Base-by-base conservation (phyloP, 1,140 invertebrate species). In the Phortica variegata region DNA sequence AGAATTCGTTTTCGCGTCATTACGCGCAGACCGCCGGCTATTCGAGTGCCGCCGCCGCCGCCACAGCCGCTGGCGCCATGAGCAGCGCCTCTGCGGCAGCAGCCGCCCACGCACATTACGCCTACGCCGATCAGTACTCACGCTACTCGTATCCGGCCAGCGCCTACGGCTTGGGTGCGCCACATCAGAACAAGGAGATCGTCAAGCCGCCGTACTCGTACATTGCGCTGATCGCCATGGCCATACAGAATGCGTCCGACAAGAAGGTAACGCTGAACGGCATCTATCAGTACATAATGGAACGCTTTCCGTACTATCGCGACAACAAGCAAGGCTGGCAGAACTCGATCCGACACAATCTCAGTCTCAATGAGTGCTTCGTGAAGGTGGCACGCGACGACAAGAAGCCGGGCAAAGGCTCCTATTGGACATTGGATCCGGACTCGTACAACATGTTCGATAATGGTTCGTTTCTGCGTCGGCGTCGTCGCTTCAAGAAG, bases 281-380 rank as follows among this genome's bases (percentile, higher is more conserved):
- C 6, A 99, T 99, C 65, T 99, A 99, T 74, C 90, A 96, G 77
- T 98, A 95, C 73, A 99, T 99, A 52, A 98, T 98, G 89, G 94
- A 97, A 56, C 81, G 91, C 3, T 99, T 98, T 73, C 94, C 95
- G 0, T 98, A 97, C 71, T 98, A 98, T 76, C 80, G 95, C n/a
- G 93, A 98, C 73, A 97, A 93, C 77, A 95, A 95, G 73, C 93
- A 97, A 76, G 82, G 91, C 42, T 94, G 91, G 91, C 93, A 97
- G 77, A 97, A 97, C 72, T 93, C 90, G 2, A 97, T 97, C 47
- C 81, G 95, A 31, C 95, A 99, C 77, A 99, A 99, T 79, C 79
- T 99, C 3, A 95, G 90, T 52, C 81, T 99, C 12, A 99, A 99
- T 80, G 97, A 99, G 77, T 99, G 97, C 76, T 99, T 99, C 77